Base-by-base conservation (phyloP, 2,888 invertebrate genomes). In the Pheosia tremula region DNA sequence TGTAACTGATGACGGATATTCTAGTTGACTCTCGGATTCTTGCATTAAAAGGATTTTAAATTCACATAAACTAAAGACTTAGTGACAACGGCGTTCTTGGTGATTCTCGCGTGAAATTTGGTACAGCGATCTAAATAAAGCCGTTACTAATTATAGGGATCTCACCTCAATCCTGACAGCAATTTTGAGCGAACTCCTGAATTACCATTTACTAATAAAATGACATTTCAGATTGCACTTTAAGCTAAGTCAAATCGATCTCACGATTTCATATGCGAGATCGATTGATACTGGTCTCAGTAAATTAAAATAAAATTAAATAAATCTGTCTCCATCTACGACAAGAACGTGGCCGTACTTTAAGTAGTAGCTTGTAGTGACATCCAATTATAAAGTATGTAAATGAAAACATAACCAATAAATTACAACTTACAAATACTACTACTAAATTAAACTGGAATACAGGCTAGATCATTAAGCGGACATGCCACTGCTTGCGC, bases 391-490 rank as follows among this genome's bases (percentile, higher is more conserved):
- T 4, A 47, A 47, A n/a, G 8, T 45, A 45, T 45, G 8, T 45
- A 10, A 45, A 50, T 50, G 13, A 24, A 7, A 50, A 50, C 24
- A 50, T 50, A 50, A 50, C 8, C 24, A 24, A 50, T 50, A 24
- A 50, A 50, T 50, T 24, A 50, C 50, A 50, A 24, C 13, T 13
- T 24, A 50, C 50, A n/a, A 49, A 49, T 49, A 49, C 49, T 24
- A 24, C 24, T 24, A 57, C 63, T 49, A 61, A 74, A 74, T 75
- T 67, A 72, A 71, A 66, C 57, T 50, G 65, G 68, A 67, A 63
- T 62, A 11, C 69, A 70, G 57, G 50, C 72, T 75, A 78, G 72
- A 78, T 74, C 78, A 76, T 79, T 78, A 81, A 81, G 69, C 71
- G 61, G 78, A 78, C 76, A 75, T 64, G 75, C 73, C 62, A 68